Percentiles rank a stretch among this genome's conserved stretches.
phyloP scores from a whole-genome alignment of 1,140 invertebrate species.

The Harlomillsia oculata region DNA sequence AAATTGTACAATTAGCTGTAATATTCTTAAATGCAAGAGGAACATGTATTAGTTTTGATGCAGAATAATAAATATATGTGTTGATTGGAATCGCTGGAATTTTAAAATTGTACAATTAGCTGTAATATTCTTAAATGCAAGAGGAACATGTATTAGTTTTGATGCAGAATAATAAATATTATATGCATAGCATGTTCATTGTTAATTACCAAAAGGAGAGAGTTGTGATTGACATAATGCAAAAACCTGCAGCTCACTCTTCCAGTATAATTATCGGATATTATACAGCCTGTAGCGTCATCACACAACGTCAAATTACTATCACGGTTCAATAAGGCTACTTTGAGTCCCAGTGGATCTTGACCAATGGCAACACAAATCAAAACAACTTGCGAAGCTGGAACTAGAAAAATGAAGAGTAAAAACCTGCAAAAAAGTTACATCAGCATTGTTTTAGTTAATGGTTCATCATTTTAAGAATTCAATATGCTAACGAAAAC shows the following conservation, averaged over 20 bases:
- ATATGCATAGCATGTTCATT: too few relatives aligned
- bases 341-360: slow-evolving; percentile 68
- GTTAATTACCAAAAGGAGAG: slow-evolving; percentile 4
- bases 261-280: slow-evolving; percentile 12
- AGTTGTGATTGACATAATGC: slow-evolving; percentile 46
- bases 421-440: slow-evolving; percentile 56
- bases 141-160: too few relatives aligned
- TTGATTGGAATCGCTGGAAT: too few relatives aligned
- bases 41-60: slow-evolving; percentile 4
- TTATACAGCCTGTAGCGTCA: slow-evolving; percentile 9
- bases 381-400: slow-evolving; percentile 41
- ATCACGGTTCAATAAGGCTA: slow-evolving; percentile 80
- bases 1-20: too few relatives aligned
- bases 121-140: too few relatives aligned
- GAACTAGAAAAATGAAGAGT: slow-evolving; percentile 81
- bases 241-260: slow-evolving; percentile 65
- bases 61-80: slow-evolving; percentile 19
- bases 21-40: slow-evolving; percentile 43
- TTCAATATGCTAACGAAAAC: neutral
- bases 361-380: slow-evolving; percentile 68
- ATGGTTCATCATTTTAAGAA: neutral
- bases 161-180: too few relatives aligned
- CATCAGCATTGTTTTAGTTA: neutral
- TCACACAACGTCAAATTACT: neutral
- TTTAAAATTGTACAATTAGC: too few relatives aligned